Conservation (phyloP, 2,888 invertebrate genomes). For the Athripsodes cinereus region DNA sequence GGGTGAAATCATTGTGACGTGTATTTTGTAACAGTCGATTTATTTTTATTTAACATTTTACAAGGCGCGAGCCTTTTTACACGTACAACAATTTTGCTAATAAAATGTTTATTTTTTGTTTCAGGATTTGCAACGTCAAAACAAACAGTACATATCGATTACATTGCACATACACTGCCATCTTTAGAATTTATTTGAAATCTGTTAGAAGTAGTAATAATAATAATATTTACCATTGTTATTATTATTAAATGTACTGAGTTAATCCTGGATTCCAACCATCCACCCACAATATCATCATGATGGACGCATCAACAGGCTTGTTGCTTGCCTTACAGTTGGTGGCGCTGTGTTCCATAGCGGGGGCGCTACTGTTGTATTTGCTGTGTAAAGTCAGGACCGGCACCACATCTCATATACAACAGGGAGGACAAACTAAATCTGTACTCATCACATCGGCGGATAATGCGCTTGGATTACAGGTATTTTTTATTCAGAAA, state of each 20-base stretch:
- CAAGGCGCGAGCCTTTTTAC: too few species aligned
- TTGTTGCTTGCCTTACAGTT: slow-evolving; percentile 74
- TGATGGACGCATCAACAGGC: slow-evolving; percentile 77
- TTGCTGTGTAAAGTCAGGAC: slow-evolving; percentile 68
- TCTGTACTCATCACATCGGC: slow-evolving; percentile 74
- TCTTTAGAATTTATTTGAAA: neutral
- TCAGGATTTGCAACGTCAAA: too few species aligned
- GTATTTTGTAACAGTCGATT: too few species aligned
- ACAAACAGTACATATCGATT: too few species aligned
- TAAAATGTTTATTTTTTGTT: too few species aligned
- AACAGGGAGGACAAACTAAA: slow-evolving; percentile 57
- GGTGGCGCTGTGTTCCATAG: slow-evolving; percentile 74
- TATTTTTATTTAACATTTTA: too few species aligned
- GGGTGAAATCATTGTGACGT: too few species aligned
- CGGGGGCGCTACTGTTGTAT: slow-evolving; percentile 74
- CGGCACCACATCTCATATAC: slow-evolving; percentile 46
- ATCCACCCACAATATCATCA: neutral
- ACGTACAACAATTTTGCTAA: too few species aligned
- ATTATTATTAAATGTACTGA: slow-evolving; percentile 10
- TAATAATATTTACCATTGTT: neutral
- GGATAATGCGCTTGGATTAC: slow-evolving; percentile 73
- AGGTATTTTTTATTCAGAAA: slow-evolving; percentile 41
- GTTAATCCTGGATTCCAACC: slow-evolving; percentile 4
- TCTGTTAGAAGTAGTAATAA: neutral
- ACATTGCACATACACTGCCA: neutral